Base-by-base conservation (phyloP, 1,140 invertebrate genomes). In the Augochlora pura region DNA sequence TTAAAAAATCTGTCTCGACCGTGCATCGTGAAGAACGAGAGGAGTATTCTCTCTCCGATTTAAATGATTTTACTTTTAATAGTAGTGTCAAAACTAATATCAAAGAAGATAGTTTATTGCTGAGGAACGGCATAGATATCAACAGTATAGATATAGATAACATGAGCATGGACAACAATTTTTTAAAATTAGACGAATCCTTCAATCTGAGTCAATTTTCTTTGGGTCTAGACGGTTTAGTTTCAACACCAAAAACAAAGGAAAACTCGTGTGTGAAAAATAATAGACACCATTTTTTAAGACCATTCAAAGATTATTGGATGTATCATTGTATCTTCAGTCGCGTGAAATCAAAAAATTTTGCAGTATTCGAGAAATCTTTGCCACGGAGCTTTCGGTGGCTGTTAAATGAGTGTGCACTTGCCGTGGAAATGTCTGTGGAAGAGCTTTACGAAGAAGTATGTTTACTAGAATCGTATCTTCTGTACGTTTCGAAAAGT, bases 381-480 rank as follows among this genome's bases (percentile, higher is more conserved):
- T 90, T 95, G 18, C 93, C 94, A 3, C 57, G 82, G 21, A 93
- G 86, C 85, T 95, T 94, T 78, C 89, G 90, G 27, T 94, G 94
- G 94, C 79, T 95, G 4, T 79, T 95, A 8, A 92, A 92, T 38
- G 93, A 93, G 65, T 94, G 94, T 75, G 92, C 94, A 2, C 80
- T 87, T 25, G 86, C 91, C 25, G 80, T 93, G 18, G 93, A 94
- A 81, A 92, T 94, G 72, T 80, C 86, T 0, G 87, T 84, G 39
- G 80, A 90, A 52, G 86, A 92, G 54, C 81, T 95, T 0, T 94
- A 94, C 46, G 90, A 93, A 75, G 94, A 94, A 82, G 72, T 92
- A 16, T 88, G 86, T 27, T 39, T 89, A 3, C 70, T 92, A 9
- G 92, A 93, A 82, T 67, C 25, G 63, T 91, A 89, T 82, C 86